These are phyloP conservation scores for Caerostris extrusa DNA, from an alignment of 1,140 invertebrate species.

Conservation along the genomic window DNA sequence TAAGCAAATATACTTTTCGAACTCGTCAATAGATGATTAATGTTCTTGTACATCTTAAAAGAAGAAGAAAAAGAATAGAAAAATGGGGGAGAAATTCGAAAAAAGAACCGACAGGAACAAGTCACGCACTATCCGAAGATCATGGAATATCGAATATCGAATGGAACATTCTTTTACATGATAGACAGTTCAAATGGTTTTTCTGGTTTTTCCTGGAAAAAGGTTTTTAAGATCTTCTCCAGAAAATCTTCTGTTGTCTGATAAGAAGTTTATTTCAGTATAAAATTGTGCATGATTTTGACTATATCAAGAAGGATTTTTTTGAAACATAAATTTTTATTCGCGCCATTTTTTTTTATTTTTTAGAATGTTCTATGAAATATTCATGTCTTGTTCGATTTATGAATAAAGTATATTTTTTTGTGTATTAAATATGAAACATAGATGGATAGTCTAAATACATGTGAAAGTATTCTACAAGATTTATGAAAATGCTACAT, in stretches of 20 bases:
- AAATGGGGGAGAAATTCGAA: background rate
- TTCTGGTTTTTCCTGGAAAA: background rate
- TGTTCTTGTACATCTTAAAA: background rate
- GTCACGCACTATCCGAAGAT: background rate
- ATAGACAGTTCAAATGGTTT: background rate
- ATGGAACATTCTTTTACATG: background rate
- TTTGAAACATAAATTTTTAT: background rate
- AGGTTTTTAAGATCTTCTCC: background rate
- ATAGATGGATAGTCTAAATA: background rate
- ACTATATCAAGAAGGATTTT: background rate
- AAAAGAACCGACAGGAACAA: background rate
- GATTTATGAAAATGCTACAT: background rate
- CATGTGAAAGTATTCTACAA: background rate
- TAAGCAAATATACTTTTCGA: background rate
- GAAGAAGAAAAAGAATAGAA: background rate
- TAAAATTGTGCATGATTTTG: background rate
- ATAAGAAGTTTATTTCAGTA: background rate
- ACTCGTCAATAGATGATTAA: background rate
- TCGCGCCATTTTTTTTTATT: background rate
- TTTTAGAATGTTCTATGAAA: background rate
- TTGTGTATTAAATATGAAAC: background rate
- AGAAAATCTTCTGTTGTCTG: background rate
- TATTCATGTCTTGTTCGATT: slow-evolving; percentile 2
- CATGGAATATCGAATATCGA: background rate
- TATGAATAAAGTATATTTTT: slow-evolving; percentile 5